Conservation (phyloP, 2,888 invertebrate species). For the Vanessa cardui region DNA sequence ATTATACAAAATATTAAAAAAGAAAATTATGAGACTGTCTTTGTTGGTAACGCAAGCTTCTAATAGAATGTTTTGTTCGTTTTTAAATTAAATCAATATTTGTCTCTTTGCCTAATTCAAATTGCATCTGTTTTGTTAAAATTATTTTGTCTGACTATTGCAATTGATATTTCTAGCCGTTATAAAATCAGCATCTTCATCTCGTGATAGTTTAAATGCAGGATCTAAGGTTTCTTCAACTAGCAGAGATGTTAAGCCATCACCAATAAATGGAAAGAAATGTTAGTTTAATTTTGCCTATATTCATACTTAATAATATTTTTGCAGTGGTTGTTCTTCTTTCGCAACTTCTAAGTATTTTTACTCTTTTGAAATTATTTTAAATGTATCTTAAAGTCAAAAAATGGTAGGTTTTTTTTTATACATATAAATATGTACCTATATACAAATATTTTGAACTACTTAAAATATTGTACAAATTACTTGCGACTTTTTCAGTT, state of each 20-base stretch:
- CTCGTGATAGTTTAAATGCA: constrained; percentile 15
- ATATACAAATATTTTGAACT: too few species aligned
- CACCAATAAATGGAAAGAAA: constrained; percentile 5
- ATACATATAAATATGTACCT: neutral
- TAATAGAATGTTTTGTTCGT: too few species aligned
- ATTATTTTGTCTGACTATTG: neutral
- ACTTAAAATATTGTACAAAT: neutral
- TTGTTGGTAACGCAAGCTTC: too few species aligned
- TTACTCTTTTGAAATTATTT: too few species aligned
- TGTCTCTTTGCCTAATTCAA: too few species aligned
- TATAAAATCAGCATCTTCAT: constrained; percentile 5
- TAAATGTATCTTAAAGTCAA: too few species aligned
- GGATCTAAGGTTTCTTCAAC: neutral
- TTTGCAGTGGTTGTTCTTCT: too few species aligned
- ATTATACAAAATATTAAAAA: neutral
- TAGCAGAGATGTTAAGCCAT: constrained; percentile 15
- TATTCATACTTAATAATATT: neutral
- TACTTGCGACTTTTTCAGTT: constrained; percentile 57
- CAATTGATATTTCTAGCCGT: constrained; percentile 18
- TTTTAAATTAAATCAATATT: too few species aligned
- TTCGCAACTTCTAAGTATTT: too few species aligned
- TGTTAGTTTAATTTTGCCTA: constrained; percentile 20
- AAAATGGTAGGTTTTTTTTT: neutral
- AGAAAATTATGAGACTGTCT: too few species aligned
- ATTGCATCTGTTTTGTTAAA: neutral